These are phyloP conservation scores for Drosophila bunnanda DNA, from an alignment of 2,888 invertebrate species.

Conservation along the genomic window DNA sequence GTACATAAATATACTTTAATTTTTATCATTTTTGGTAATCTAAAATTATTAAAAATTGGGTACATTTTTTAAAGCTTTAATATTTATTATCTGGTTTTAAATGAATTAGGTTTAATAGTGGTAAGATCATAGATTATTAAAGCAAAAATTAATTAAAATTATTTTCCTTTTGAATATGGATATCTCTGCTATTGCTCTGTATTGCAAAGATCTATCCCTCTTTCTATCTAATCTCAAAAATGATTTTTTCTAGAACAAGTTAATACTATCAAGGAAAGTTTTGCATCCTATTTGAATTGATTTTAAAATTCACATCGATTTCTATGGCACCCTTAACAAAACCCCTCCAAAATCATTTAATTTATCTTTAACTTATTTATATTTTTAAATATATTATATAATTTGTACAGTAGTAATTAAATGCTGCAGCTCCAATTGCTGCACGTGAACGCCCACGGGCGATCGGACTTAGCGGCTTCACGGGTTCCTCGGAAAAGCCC, in stretches of 20 bases:
- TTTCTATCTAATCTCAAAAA: too few species aligned
- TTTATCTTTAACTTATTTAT: background rate
- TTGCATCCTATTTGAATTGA: background rate
- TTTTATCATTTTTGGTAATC: background rate
- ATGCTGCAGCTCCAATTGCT: slow-evolving; percentile 3
- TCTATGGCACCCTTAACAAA: background rate
- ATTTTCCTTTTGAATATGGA: too few species aligned
- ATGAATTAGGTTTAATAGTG: too few species aligned
- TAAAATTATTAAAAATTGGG: background rate
- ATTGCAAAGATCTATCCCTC: too few species aligned
- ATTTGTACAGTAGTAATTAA: slow-evolving; percentile 3
- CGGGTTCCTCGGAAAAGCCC: slow-evolving; percentile 13
- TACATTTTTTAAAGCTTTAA: background rate
- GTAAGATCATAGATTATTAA: too few species aligned
- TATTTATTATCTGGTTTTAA: too few species aligned
- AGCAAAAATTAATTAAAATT: too few species aligned
- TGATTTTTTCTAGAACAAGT: too few species aligned
- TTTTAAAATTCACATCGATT: background rate
- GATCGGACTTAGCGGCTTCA: slow-evolving; percentile 10
- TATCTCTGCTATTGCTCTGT: too few species aligned
- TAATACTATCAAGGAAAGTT: background rate
- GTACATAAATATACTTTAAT: background rate
- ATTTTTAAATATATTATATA: background rate
- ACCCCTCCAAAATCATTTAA: background rate
- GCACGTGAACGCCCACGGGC: slow-evolving; percentile 41